Percentiles rank a stretch among this genome's conserved stretches.
Conservation (phyloP, 2,113 vertebrate genomes). For the Leptobrachium leishanense region DNA sequence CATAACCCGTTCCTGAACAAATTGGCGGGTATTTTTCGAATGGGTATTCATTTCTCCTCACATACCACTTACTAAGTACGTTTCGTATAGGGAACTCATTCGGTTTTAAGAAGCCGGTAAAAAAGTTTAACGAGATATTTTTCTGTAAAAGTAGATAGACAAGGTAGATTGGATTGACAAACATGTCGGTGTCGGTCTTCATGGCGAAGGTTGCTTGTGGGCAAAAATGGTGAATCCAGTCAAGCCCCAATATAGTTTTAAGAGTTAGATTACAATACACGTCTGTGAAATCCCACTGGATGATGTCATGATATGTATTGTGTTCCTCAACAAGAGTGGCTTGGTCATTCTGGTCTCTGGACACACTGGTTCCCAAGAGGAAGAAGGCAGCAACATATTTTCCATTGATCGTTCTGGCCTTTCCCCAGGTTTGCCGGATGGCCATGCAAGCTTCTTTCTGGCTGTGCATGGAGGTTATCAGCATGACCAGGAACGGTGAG, state of each 20-base stretch:
- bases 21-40: slow-evolving; percentile 65
- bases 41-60: slow-evolving; percentile 63
- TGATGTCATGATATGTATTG: slow-evolving; percentile 62
- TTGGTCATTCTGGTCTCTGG: slow-evolving; percentile 12
- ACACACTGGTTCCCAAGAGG: slow-evolving; percentile 61
- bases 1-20: slow-evolving; percentile 72
- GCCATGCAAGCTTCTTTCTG: slow-evolving; percentile 51
- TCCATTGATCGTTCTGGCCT: background rate
- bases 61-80: slow-evolving; percentile 66
- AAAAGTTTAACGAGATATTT: slow-evolving; percentile 55
- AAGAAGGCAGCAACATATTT: slow-evolving; percentile 58
- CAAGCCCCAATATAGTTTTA: slow-evolving; percentile 73
- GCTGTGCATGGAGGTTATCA: slow-evolving; percentile 57
- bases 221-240: slow-evolving; percentile 70
- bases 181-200: slow-evolving; percentile 75
- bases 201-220: slow-evolving; percentile 65
- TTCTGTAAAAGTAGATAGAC: slow-evolving; percentile 66
- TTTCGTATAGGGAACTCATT: slow-evolving; percentile 61
- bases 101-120: slow-evolving; percentile 70
- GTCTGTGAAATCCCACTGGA: slow-evolving; percentile 73
- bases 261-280: slow-evolving; percentile 71
- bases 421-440: slow-evolving; percentile 70
- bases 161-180: slow-evolving; percentile 70
- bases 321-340: slow-evolving; percentile 50
- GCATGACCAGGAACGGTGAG: slow-evolving; percentile 66